A percentile compares a stretch with the other conserved stretches of the same genome.
Conservation (phyloP, 1,140 invertebrate genomes). For the Bombyx mandarina region DNA sequence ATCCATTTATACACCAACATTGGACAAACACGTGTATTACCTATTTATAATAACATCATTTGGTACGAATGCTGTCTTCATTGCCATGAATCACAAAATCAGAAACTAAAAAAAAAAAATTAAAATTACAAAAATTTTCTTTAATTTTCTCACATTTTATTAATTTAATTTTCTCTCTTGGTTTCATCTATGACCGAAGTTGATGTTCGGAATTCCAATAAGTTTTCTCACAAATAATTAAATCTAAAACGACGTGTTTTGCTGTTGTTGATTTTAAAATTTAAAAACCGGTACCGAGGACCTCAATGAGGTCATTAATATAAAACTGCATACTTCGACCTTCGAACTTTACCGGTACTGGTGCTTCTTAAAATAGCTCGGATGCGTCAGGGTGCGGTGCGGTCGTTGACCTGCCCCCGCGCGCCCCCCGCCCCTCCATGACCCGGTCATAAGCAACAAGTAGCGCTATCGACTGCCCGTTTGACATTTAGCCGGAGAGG, state of each 20-base stretch:
- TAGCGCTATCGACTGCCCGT: constrained; percentile 50
- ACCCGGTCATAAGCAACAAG: constrained; percentile 63
- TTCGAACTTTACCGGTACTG: constrained; percentile 62
- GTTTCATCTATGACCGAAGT: too few species aligned
- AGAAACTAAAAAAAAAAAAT: too few species aligned
- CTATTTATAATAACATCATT: too few species aligned
- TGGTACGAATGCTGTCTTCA: too few species aligned
- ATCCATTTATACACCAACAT: too few species aligned
- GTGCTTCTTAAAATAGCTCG: constrained; percentile 48
- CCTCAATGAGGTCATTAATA: not conserved
- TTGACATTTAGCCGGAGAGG: constrained; percentile 49
- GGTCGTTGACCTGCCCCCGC: constrained; percentile 39
- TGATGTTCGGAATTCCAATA: too few species aligned
- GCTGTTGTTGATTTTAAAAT: not conserved
- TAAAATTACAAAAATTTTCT: too few species aligned
- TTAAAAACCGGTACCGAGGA: not conserved
- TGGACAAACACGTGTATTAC: too few species aligned
- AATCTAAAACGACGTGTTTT: not conserved
- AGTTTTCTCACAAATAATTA: not conserved
- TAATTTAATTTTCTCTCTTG: too few species aligned
- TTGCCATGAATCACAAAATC: too few species aligned
- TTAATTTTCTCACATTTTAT: too few species aligned
- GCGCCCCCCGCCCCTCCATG: constrained; percentile 23
- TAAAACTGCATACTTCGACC: constrained; percentile 26
- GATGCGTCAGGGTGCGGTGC: constrained; percentile 36